A percentile compares a stretch with the other conserved stretches of the same genome.
Conservation (phyloP, 2,888 invertebrate species). For the Cheilosia variabilis region DNA sequence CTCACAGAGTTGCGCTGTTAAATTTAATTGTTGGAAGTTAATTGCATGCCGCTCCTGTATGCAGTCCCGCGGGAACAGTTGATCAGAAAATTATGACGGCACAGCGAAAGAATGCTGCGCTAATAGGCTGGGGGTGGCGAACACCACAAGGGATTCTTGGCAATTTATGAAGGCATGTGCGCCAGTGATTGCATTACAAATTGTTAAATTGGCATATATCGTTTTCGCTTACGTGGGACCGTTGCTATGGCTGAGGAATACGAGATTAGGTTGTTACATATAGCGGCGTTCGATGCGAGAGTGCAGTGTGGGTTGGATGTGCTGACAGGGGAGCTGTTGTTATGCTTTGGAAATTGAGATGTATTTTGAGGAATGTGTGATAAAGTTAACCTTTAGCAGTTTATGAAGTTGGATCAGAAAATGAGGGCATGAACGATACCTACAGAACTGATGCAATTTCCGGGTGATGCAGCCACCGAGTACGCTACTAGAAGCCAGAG, state of each 20-base stretch:
- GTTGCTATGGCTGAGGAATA: conserved; percentile 5
- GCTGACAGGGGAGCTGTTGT: no score
- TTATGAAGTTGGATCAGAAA: no score
- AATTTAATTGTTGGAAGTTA: conserved; percentile 71
- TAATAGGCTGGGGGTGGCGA: background rate
- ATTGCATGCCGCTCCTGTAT: conserved; percentile 62
- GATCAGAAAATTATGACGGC: conserved; percentile 67
- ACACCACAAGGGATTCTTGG: conserved; percentile 44
- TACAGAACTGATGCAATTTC: no score
- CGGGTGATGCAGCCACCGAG: no score
- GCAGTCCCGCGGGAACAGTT: conserved; percentile 51
- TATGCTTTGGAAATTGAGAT: no score
- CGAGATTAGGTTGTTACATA: conserved; percentile 3
- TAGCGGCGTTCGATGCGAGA: background rate
- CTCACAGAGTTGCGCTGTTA: conserved; percentile 28
- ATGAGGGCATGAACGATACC: no score
- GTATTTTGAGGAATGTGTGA: no score
- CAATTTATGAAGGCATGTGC: conserved; percentile 64
- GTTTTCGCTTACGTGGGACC: conserved; percentile 12
- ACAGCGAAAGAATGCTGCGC: conserved; percentile 10
- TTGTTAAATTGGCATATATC: conserved; percentile 67
- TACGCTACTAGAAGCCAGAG: no score
- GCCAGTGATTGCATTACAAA: conserved; percentile 65
- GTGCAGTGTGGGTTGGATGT: background rate
- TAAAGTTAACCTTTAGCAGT: no score